Percentiles rank a stretch among this genome's conserved stretches.
These are phyloP conservation scores for Globodera ellingtonae DNA, from an alignment of 1,140 invertebrate species.

Conservation along the genomic window DNA sequence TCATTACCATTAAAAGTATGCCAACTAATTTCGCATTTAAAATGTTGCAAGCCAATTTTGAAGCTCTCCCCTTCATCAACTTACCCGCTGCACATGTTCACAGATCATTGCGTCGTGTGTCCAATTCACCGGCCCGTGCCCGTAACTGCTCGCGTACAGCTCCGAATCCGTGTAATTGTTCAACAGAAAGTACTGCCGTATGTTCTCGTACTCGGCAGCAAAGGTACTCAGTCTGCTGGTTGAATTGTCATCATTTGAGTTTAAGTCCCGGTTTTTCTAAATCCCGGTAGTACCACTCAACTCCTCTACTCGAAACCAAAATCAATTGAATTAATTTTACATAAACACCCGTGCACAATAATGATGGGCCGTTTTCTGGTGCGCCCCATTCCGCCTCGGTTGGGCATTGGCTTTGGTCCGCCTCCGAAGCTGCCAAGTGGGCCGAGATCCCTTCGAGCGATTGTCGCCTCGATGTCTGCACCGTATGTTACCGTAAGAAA, in stretches of 20 bases:
- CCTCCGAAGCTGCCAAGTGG: conserved; percentile 23
- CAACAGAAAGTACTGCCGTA: conserved; percentile 19
- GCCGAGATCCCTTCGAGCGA: conserved; percentile 29
- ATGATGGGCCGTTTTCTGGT: conserved; percentile 2
- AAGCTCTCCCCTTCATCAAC: neutral
- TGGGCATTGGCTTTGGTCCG: conserved; percentile 1
- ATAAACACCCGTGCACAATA: neutral
- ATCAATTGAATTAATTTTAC: neutral
- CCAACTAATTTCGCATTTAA: neutral
- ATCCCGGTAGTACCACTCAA: conserved; percentile 4
- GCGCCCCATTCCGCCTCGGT: neutral
- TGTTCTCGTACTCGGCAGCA: conserved; percentile 18
- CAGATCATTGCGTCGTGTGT: conserved; percentile 35
- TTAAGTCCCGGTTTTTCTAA: neutral
- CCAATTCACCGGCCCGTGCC: conserved; percentile 18
- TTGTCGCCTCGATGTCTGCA: conserved; percentile 5
- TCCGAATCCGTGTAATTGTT: conserved; percentile 31
- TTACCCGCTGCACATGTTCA: conserved; percentile 36
- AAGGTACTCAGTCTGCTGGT: conserved; percentile 14
- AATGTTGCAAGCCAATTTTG: neutral
- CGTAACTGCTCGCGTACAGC: conserved; percentile 39
- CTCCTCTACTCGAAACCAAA: neutral
- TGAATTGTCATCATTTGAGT: neutral
- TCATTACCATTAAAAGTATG: neutral
- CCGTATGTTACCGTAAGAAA: conserved; percentile 24